Evolutionary conservation across 1,140 invertebrate genomes (phyloP).

Genomic region (Aplysia californica): DNA sequence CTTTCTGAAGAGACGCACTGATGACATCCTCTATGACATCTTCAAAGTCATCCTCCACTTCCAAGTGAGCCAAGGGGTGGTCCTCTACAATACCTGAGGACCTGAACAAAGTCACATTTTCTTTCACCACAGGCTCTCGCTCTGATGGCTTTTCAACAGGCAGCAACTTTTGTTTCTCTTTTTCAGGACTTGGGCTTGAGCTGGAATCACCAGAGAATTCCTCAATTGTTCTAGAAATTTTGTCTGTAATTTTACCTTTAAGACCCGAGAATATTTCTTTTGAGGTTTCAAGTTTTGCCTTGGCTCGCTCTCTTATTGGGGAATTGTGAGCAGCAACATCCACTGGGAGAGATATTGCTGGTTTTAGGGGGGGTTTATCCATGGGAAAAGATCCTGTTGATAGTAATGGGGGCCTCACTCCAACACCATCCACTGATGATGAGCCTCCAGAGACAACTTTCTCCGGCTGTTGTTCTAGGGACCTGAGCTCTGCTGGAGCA

Average conservation of each 20-base stretch:
- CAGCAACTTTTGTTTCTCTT: too few species aligned
- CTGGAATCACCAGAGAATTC: constrained; percentile 51
- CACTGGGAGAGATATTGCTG: background rate
- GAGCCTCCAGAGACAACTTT: background rate
- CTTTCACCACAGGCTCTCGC: constrained; percentile 6
- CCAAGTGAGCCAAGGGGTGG: constrained; percentile 7
- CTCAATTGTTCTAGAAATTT: constrained; percentile 52
- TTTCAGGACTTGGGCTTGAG: constrained; percentile 37
- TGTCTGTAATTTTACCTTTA: constrained; percentile 46
- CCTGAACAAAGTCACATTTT: background rate
- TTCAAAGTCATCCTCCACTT: constrained; percentile 23
- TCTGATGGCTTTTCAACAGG: too few species aligned
- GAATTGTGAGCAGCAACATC: background rate
- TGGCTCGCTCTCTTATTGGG: background rate
- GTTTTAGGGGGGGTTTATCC: background rate
- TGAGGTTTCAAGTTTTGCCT: constrained; percentile 5
- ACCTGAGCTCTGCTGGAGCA: background rate
- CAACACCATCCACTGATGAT: too few species aligned
- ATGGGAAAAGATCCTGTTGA: too few species aligned
- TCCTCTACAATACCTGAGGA: constrained; percentile 7
- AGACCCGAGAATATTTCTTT: constrained; percentile 45
- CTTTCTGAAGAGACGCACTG: background rate
- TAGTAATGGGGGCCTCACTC: too few species aligned
- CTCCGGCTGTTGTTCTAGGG: constrained; percentile 19
- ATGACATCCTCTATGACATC: constrained; percentile 11